Percentiles rank a stretch among this genome's conserved stretches.
These are phyloP conservation scores for Eulithis prunata DNA, from an alignment of 2,888 invertebrate species.

Conservation along the genomic window DNA sequence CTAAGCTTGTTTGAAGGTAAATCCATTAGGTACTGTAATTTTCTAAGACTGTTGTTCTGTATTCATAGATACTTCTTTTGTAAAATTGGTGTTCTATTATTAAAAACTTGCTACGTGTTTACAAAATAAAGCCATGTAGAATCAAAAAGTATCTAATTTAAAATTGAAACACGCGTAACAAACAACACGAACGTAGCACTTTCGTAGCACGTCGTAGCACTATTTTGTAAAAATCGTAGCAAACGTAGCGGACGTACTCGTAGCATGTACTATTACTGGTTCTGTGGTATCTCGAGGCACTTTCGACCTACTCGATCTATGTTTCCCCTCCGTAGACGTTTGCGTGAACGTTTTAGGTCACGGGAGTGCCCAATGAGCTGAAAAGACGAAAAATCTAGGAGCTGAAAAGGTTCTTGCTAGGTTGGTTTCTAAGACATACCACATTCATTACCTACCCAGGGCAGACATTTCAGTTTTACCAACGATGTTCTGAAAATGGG, in stretches of 20 bases:
- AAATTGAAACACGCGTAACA: not conserved
- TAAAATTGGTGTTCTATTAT: no score
- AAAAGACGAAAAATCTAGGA: not conserved
- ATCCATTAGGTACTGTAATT: no score
- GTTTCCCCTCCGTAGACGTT: not conserved
- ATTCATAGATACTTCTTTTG: no score
- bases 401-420: not conserved
- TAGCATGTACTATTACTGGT: not conserved
- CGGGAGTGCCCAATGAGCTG: constrained; percentile 2
- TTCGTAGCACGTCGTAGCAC: constrained; percentile 12
- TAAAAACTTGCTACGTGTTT: no score
- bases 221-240: constrained; percentile 8
- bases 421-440: not conserved
- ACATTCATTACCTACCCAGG: not conserved
- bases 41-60: no score
- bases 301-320: constrained; percentile 1
- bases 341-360: constrained; percentile 1
- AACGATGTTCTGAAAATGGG: no score
- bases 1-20: no score
- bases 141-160: not conserved
- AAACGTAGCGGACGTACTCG: constrained; percentile 3
- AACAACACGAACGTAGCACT: constrained; percentile 3
- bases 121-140: not conserved
- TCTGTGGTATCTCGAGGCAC: not conserved
- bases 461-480: no score